Evolutionary conservation across 2,888 invertebrate species (phyloP).

Genomic region (Tipula confusa): DNA sequence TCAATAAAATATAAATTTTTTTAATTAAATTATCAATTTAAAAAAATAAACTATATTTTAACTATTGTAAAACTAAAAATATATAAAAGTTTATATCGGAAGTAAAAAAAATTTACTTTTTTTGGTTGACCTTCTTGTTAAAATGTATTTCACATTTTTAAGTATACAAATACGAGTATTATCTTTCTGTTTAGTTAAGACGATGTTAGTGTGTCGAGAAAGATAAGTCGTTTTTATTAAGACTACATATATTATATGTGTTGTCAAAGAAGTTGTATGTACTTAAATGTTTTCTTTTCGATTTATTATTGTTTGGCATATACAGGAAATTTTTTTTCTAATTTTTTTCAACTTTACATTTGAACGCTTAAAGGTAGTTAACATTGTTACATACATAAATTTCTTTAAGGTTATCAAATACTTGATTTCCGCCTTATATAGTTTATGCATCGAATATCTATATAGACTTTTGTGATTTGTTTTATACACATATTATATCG

Average conservation of each 20-base stretch:
- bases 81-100: neutral
- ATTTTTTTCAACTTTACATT: neutral
- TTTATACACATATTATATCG: neutral
- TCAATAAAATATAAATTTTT: too few relatives aligned
- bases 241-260: neutral
- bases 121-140: neutral
- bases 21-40: too few relatives aligned
- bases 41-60: too few relatives aligned
- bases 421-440: neutral
- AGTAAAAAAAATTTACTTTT: neutral
- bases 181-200: neutral
- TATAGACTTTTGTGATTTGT: neutral
- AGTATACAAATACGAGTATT: neutral
- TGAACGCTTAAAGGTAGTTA: neutral
- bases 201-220: neutral
- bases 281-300: neutral
- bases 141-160: too few relatives aligned
- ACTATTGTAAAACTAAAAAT: too few relatives aligned
- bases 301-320: neutral
- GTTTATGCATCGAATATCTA: neutral
- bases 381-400: neutral
- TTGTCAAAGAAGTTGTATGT: neutral
- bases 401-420: neutral
- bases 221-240: neutral
- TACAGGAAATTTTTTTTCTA: neutral